These are phyloP conservation scores for Phyllopteryx taeniolatus DNA, from an alignment of 2,113 vertebrate genomes.

Conservation along the genomic window DNA sequence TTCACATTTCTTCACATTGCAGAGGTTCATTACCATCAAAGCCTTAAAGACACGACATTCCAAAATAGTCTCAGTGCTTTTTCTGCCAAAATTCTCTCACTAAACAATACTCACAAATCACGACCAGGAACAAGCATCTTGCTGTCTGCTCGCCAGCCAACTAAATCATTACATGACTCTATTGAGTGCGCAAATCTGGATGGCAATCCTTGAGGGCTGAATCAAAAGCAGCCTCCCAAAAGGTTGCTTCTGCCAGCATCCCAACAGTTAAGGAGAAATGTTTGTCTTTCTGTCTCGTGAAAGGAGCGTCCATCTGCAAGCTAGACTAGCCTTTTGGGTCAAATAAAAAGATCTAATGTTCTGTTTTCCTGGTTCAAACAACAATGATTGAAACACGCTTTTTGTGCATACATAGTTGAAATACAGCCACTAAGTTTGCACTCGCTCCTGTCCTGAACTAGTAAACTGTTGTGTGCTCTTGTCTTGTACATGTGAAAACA, in stretches of 20 bases:
- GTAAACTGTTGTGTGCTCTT: constrained; percentile 37
- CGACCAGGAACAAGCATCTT: constrained; percentile 50
- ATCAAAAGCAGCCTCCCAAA: constrained; percentile 29
- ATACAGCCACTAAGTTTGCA: constrained; percentile 35
- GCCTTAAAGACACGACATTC: constrained; percentile 43
- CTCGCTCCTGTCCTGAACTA: constrained; percentile 40
- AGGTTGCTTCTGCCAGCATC: constrained; percentile 30
- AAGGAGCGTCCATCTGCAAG: constrained; percentile 19
- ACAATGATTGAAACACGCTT: constrained; percentile 22
- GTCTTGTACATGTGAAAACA: constrained; percentile 38
- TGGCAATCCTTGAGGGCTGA: constrained; percentile 34
- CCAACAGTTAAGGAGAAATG: constrained; percentile 31
- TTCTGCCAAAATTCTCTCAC: constrained; percentile 52
- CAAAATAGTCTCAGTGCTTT: constrained; percentile 45
- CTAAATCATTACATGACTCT: constrained; percentile 49
- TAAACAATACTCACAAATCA: constrained; percentile 38
- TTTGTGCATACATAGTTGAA: constrained; percentile 38
- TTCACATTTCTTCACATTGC: constrained; percentile 21
- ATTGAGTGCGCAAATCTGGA: constrained; percentile 43
- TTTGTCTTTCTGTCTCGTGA: constrained; percentile 24
- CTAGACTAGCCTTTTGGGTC: constrained; percentile 14
- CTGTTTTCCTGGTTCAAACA: constrained; percentile 29
- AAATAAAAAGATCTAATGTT: constrained; percentile 5
- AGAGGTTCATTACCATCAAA: constrained; percentile 35
- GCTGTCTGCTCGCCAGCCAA: constrained; percentile 34